phyloP scores from a whole-genome alignment of 2,888 invertebrate species.

The Phortica magna region DNA sequence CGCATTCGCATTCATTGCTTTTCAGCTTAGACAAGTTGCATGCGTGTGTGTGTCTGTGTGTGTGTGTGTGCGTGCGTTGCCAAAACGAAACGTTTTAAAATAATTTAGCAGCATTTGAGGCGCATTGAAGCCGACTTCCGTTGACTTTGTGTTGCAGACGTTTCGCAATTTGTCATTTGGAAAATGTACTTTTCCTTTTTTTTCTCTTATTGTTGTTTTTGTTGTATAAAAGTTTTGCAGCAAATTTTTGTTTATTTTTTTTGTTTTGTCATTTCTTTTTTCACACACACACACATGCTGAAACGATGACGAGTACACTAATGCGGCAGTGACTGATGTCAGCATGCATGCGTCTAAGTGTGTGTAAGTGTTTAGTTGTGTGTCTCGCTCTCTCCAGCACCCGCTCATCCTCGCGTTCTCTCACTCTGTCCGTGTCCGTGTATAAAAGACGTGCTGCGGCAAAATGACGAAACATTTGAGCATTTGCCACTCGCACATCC shows the following conservation, averaged over 20 bases:
- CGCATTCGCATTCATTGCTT: not conserved
- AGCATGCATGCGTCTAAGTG: not conserved
- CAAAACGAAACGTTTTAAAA: conserved; percentile 65
- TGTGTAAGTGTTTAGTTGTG: not conserved
- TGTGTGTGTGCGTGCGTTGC: not conserved
- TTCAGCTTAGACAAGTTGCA: not conserved
- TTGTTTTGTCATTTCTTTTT: not conserved
- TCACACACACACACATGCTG: not conserved
- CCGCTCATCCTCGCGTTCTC: too few species aligned
- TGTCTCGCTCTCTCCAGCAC: not conserved
- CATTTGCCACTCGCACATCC: not conserved
- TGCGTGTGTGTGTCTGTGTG: not conserved
- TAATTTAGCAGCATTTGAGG: conserved; percentile 72
- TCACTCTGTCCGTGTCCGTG: not conserved
- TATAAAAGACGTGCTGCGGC: conserved; percentile 23
- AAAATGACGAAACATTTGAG: conserved; percentile 30
- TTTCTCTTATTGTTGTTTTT: conserved; percentile 9
- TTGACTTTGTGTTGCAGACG: conserved; percentile 55
- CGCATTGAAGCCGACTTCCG: conserved; percentile 71
- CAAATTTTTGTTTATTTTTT: conserved; percentile 4
- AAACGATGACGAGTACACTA: conserved; percentile 13
- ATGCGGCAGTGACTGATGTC: conserved; percentile 20
- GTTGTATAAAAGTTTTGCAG: conserved; percentile 14
- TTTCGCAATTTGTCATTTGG: conserved; percentile 69
- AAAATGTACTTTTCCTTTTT: conserved; percentile 44